Base-by-base conservation (phyloP, 2,888 invertebrate species). In the Coelinius sp. region DNA sequence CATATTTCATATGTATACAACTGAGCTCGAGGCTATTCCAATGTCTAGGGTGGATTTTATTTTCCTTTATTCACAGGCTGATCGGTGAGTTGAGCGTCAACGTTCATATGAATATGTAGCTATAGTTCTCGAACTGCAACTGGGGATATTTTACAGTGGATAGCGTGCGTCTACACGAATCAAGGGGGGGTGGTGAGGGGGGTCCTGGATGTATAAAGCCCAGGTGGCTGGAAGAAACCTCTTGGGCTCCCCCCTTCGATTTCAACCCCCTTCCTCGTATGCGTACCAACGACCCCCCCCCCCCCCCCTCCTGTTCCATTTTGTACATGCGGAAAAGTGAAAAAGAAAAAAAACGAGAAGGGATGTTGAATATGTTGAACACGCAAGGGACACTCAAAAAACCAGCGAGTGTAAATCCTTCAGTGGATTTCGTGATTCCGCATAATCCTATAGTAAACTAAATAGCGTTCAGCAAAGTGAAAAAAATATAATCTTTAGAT, bases 181-280 rank as follows among this genome's bases (percentile, higher is more conserved):
- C 56, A n/a, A n/a, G n/a, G n/a, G 8, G 31, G 22, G 64, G 68
- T 56, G 41, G 62, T 53, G 46, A 68, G 74, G 68, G 68, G 78
- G 81, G 76, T 78, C 73, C 74, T 77, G 73, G 76, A 79, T 78
- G 79, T 79, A 77, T 83, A 84, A 83, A 83, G 82, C 83, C 83
- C 78, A 76, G 76, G 71, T 76, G 72, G 76, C 83, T 79, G 75
- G 75, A 78, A 79, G 24, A 64, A 63, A 69, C 66, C 22, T 24
- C 59, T 44, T 44, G 12, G 79, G 78, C 80, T 79, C 81, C 83
- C 84, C 84, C 82, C 79, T 82, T 59, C 14, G 82, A 83, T 84
- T 84, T 83, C 84, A 82, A 80, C 80, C 79, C 81, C 79, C 78
- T 78, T 80, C 81, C 79, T 78, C 79, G 73, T 77, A 75, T 66